Evolutionary conservation across 2,797 vertebrate species (phyloP).

Genomic region (Melanotaenia maccullochi): DNA sequence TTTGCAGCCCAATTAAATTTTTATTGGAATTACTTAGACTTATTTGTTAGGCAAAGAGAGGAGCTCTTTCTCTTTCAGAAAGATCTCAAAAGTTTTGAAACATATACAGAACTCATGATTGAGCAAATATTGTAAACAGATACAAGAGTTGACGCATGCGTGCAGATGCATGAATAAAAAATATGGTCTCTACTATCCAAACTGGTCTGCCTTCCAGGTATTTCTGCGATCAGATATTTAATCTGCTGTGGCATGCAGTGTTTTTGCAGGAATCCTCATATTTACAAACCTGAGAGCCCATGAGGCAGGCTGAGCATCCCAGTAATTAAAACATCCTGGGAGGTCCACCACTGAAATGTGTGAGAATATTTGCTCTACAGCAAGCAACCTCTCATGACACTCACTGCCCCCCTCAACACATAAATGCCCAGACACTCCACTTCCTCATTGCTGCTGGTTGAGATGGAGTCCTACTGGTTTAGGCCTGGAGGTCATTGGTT

Average conservation of each 20-base stretch:
- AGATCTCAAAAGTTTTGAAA: constrained; percentile 22
- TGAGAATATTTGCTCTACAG: constrained; percentile 55
- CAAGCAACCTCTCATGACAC: constrained; percentile 23
- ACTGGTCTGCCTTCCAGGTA: constrained; percentile 50
- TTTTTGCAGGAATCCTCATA: constrained; percentile 55
- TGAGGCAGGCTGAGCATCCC: constrained; percentile 31
- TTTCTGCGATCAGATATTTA: constrained; percentile 52
- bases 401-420: constrained; percentile 12
- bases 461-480: constrained; percentile 14
- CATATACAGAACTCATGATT: constrained; percentile 17
- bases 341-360: constrained; percentile 51
- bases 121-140: constrained; percentile 7
- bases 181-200: constrained; percentile 23
- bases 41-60: constrained; percentile 17
- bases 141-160: constrained; percentile 1
- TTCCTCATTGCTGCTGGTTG: constrained; percentile 45
- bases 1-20: constrained; percentile 33
- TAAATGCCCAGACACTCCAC: constrained; percentile 18
- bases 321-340: constrained; percentile 58
- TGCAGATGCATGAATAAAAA: constrained; percentile 13
- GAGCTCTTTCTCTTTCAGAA: neutral
- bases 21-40: constrained; percentile 16
- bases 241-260: constrained; percentile 48
- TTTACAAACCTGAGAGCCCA: constrained; percentile 56
- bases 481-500: neutral